Evolutionary conservation across 2,888 invertebrate species (phyloP).

Genomic region (Lobophora halterata): DNA sequence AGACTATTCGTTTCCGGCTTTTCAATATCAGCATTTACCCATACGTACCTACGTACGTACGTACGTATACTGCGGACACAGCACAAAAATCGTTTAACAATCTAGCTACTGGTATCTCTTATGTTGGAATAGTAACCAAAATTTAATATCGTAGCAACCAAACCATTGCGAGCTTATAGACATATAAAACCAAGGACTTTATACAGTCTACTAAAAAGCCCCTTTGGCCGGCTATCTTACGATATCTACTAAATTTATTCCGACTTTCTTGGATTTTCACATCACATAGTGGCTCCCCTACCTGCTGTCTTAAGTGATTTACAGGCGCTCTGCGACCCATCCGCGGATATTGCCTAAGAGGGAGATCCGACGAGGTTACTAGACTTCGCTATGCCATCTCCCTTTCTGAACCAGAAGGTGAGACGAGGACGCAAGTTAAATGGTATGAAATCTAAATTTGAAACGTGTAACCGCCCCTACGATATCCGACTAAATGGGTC

Average conservation of each 20-base stretch:
- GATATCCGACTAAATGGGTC: slow-evolving; percentile 76
- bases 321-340: slow-evolving; percentile 65
- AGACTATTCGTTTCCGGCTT: not conserved
- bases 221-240: too few species aligned
- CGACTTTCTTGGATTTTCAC: slow-evolving; percentile 7
- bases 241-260: not conserved
- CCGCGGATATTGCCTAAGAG: slow-evolving; percentile 34
- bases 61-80: too few species aligned
- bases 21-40: not conserved
- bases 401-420: slow-evolving; percentile 44
- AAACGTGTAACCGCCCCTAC: slow-evolving; percentile 62
- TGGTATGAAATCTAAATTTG: slow-evolving; percentile 60
- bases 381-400: slow-evolving; percentile 41
- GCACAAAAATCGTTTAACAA: too few species aligned
- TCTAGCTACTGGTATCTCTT: too few species aligned
- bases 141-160: too few species aligned
- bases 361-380: slow-evolving; percentile 54
- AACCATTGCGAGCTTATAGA: too few species aligned
- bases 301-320: slow-evolving; percentile 74
- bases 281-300: slow-evolving; percentile 1
- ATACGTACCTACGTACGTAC: too few species aligned
- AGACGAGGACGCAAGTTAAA: slow-evolving; percentile 53
- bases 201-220: too few species aligned
- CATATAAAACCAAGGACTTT: too few species aligned
- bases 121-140: too few species aligned